Evolutionary conservation across 2,888 invertebrate species (phyloP), one percentile per base, ranked within the genome.

Genomic region (Polymixis lichenea): DNA sequence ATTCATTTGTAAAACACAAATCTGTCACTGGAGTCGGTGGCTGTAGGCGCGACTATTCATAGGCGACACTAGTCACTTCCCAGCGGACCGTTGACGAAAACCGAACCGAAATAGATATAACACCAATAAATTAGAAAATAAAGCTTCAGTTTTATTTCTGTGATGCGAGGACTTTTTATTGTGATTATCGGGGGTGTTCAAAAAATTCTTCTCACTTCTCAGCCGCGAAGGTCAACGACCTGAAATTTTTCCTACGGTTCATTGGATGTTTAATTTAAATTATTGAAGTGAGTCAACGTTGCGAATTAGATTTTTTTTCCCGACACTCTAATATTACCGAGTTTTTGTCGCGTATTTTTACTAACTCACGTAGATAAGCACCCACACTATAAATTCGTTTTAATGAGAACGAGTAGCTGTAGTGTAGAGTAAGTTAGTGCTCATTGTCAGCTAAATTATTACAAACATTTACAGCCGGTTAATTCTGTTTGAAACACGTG

Each of bases 1-100:
- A 93, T 93, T 92, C 92, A 92, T 92, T 91, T 93, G 94, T 93
- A 92, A 92, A 91, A 92, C 95, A 95, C 96, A 96, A 96, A 95
- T 95, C 95, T 95, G 94, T 96, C 96, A 94, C 85, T 93, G 86
- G 79, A 91, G 90, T 92, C 93, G 91, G 91, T 92, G 90, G 92
- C 90, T 88, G 89, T 90, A 89, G 86, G 89, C 89, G 85, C 86
- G 80, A 82, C 94, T 95, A 95, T 95, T 95, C 95, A 95, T 94
- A 95, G 95, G 90, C 85, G 77, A 80, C 84, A 86, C 88, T 71
- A 88, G 84, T 88, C 90, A 84, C 89, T 88, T 90, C 89, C 89
- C 90, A 89, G 90, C 89, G 88, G 88, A 85, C 87, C 86, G 94
- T 93, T 92, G 94, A 95, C 93, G 94, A 95, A 94, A 95, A 92